phyloP scores from a whole-genome alignment of 2,888 invertebrate species.

The Petrolisthes cinctipes region DNA sequence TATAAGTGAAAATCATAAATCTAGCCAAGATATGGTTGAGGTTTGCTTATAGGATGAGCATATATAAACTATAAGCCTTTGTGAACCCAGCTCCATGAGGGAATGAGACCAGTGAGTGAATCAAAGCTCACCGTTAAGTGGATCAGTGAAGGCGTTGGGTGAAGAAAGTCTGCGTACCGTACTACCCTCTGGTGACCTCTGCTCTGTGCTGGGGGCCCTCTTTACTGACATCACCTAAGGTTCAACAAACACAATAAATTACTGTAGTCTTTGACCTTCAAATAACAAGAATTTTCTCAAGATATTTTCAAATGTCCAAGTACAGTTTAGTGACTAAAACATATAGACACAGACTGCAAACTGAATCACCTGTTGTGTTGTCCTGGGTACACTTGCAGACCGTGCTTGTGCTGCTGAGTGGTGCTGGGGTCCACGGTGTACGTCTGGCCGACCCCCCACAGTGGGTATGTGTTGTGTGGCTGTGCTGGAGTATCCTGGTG shows the following conservation, averaged over 20 bases:
- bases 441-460: conserved; percentile 51
- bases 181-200: conserved; percentile 4
- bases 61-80: too few species aligned
- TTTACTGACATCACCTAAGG: not conserved
- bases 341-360: too few species aligned
- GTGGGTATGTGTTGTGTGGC: conserved; percentile 42
- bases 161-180: conserved; percentile 43
- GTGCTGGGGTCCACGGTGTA: conserved; percentile 46
- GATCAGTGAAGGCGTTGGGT: conserved; percentile 53
- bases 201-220: conserved; percentile 24
- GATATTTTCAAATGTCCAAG: too few species aligned
- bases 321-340: too few species aligned
- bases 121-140: conserved; percentile 40
- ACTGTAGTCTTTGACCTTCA: too few species aligned
- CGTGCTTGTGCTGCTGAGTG: conserved; percentile 15
- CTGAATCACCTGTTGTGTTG: conserved; percentile 4
- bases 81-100: too few species aligned
- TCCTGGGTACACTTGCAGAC: conserved; percentile 49
- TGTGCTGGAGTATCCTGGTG: conserved; percentile 41
- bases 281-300: too few species aligned
- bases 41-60: too few species aligned
- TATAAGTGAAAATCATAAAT: too few species aligned
- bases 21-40: too few species aligned
- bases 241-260: too few species aligned
- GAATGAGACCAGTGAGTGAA: too few species aligned